phyloP scores from a whole-genome alignment of 2,888 invertebrate species.

The Neoitamus cyanurus region DNA sequence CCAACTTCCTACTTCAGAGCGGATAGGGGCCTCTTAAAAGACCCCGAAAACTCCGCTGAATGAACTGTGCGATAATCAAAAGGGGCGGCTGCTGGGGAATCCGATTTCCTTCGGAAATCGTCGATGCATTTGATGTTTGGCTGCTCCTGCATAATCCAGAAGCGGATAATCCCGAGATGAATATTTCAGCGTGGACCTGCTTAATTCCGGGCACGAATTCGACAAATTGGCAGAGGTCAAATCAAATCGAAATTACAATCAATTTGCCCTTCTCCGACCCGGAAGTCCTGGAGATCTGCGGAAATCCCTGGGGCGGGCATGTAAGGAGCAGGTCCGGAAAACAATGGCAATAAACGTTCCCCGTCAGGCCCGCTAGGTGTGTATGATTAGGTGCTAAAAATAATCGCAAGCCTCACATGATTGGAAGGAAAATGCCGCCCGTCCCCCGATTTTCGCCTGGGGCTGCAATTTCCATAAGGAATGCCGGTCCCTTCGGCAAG shows the following conservation, averaged over 20 bases:
- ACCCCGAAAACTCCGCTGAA: not conserved
- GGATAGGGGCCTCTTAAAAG: not conserved
- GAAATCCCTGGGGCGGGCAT: not conserved
- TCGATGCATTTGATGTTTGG: constrained; percentile 1
- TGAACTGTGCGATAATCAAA: not conserved
- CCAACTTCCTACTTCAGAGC: not conserved
- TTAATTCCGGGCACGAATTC: constrained; percentile 35
- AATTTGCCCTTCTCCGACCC: constrained; percentile 19
- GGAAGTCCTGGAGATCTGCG: not conserved
- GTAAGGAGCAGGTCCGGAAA: not conserved
- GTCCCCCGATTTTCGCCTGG: not conserved
- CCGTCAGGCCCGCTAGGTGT: not conserved
- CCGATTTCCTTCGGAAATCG: not conserved
- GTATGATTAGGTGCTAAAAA: constrained; percentile 44
- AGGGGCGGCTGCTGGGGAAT: not conserved
- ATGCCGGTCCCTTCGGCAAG: not conserved
- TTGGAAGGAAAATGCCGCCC: not conserved
- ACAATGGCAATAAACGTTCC: not conserved
- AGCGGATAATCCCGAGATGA: constrained; percentile 20
- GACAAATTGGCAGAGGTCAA: constrained; percentile 44
- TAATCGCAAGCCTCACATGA: constrained; percentile 26
- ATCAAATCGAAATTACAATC: constrained; percentile 45
- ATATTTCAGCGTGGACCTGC: constrained; percentile 3
- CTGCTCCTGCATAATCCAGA: not conserved
- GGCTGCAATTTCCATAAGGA: constrained; percentile 10